Conservation (phyloP, 2,113 vertebrate genomes). For the Genyomyrus donnyi region DNA sequence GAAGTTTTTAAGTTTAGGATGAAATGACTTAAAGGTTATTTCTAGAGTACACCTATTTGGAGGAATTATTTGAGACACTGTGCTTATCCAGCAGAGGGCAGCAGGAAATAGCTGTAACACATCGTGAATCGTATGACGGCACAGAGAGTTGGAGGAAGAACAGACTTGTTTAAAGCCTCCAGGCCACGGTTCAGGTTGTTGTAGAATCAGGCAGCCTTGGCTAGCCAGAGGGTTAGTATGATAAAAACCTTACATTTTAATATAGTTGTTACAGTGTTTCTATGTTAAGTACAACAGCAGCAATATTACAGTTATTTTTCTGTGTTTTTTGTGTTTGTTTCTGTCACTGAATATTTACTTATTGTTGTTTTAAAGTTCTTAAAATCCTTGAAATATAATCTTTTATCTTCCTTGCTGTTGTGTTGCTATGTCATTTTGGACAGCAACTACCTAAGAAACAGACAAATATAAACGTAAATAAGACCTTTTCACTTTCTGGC, state of each 20-base stretch:
- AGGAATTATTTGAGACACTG: not conserved
- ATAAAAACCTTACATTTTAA: not conserved
- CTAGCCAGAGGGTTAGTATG: not conserved
- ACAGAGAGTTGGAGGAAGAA: not conserved
- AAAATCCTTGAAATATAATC: not conserved
- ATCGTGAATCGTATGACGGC: not conserved
- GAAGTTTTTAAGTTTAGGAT: not conserved
- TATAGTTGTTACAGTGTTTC: not conserved
- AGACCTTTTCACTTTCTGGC: not conserved
- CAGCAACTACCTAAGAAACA: not conserved
- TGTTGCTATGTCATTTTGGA: not conserved
- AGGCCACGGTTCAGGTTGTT: not conserved
- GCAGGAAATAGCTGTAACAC: not conserved
- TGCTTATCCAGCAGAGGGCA: not conserved
- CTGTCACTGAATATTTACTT: not conserved
- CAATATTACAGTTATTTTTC: not conserved
- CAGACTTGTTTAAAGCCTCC: not conserved
- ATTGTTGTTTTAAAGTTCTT: not conserved
- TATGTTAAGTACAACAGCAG: not conserved
- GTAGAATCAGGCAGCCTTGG: not conserved
- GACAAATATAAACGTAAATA: not conserved
- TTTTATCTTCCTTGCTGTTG: not conserved
- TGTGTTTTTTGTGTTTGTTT: not conserved
- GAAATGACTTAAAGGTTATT: not conserved
- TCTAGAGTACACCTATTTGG: not conserved